phyloP scores from a whole-genome alignment of 2,797 vertebrate genomes.

The Syngnathus acus region DNA sequence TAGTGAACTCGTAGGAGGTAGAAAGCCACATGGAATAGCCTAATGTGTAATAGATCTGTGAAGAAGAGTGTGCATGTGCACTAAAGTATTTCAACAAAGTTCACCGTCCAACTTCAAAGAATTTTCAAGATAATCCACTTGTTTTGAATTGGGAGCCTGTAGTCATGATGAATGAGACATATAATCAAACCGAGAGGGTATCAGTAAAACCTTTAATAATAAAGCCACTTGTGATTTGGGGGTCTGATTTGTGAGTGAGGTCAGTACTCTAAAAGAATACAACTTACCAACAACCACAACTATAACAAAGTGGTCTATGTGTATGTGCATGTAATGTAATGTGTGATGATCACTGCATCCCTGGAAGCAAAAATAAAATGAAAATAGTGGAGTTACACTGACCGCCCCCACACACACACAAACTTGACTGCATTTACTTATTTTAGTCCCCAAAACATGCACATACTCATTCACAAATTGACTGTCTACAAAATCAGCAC shows the following conservation, averaged over 20 bases:
- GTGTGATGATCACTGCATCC: neutral
- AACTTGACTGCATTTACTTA: neutral
- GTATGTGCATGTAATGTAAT: too few species aligned
- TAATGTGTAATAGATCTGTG: neutral
- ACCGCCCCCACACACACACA: neutral
- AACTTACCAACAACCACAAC: too few species aligned
- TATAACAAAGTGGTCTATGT: too few species aligned
- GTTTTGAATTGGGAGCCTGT: neutral
- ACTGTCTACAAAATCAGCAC: neutral
- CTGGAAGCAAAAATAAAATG: neutral
- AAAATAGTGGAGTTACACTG: too few species aligned
- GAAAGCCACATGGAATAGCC: neutral
- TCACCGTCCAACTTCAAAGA: neutral
- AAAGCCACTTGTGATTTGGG: too few species aligned
- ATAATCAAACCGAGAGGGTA: too few species aligned
- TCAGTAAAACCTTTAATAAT: too few species aligned
- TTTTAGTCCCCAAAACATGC: neutral
- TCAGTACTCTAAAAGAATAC: too few species aligned
- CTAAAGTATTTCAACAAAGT: neutral
- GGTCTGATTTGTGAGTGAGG: too few species aligned
- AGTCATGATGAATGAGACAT: neutral
- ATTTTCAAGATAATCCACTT: neutral
- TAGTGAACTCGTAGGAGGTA: too few species aligned
- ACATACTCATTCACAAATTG: neutral
- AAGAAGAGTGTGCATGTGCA: neutral